phyloP scores from a whole-genome alignment of 2,888 invertebrate genomes.

The Hymenopus coronatus region DNA sequence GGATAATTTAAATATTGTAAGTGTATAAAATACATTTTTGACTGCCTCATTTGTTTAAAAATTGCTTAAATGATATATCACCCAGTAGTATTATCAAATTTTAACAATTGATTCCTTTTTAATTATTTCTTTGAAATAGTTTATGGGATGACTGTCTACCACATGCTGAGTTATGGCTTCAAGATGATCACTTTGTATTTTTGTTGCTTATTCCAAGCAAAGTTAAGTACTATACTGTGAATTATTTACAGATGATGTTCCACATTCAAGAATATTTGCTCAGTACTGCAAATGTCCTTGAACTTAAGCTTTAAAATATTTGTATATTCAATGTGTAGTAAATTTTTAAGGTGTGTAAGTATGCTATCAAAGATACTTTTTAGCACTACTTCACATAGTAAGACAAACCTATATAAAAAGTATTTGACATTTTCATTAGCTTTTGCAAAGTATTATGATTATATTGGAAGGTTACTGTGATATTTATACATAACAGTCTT shows the following conservation, averaged over 20 bases:
- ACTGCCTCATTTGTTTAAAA: no score
- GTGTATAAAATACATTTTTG: no score
- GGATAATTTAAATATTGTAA: no score
- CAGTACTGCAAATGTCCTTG: neutral
- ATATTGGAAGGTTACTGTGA: neutral
- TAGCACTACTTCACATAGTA: neutral
- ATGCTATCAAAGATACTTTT: neutral
- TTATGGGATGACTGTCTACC: no score
- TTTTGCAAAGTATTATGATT: neutral
- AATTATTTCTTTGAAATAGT: no score
- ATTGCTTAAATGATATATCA: no score
- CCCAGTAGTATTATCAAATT: no score
- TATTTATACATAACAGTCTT: neutral
- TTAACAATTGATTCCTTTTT: no score
- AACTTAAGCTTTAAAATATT: neutral
- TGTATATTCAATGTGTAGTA: neutral
- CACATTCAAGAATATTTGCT: neutral
- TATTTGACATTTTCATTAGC: neutral
- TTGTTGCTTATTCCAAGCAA: neutral
- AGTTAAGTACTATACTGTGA: neutral
- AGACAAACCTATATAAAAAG: neutral
- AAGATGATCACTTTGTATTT: neutral
- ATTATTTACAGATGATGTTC: neutral
- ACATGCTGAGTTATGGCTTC: no score
- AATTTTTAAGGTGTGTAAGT: neutral